phyloP scores from a whole-genome alignment of 2,888 invertebrate genomes.

The Barypeithes pellucidus region DNA sequence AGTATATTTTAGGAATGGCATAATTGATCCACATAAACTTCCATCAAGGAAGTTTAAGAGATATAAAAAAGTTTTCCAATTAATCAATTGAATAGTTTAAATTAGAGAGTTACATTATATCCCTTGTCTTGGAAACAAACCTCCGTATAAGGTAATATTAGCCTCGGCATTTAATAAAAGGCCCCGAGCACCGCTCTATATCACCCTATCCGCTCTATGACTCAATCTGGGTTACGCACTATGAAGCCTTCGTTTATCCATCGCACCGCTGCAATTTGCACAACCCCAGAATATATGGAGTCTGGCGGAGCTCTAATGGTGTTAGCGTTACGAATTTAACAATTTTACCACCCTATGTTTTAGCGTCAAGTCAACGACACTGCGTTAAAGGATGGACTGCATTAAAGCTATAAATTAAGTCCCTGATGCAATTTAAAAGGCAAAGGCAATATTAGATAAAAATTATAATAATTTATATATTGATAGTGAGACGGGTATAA shows the following conservation, averaged over 20 bases:
- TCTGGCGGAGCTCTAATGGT: slow-evolving; percentile 65
- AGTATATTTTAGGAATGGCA: too few relatives aligned
- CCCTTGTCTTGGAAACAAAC: slow-evolving; percentile 27
- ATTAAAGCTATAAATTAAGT: slow-evolving; percentile 30
- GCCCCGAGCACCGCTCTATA: slow-evolving; percentile 37
- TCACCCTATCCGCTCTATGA: slow-evolving; percentile 59
- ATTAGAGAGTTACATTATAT: neutral
- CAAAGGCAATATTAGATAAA: slow-evolving; percentile 25
- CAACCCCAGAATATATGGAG: slow-evolving; percentile 53
- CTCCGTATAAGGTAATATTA: slow-evolving; percentile 54
- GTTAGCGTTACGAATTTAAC: slow-evolving; percentile 73
- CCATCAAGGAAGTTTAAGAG: too few relatives aligned
- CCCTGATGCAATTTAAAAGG: slow-evolving; percentile 26
- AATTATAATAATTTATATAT: too few relatives aligned
- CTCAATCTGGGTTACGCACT: slow-evolving; percentile 72
- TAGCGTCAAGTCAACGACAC: slow-evolving; percentile 51
- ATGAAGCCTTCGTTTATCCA: slow-evolving; percentile 69
- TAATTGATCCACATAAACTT: too few relatives aligned
- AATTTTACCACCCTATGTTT: slow-evolving; percentile 54
- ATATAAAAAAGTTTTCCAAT: too few relatives aligned
- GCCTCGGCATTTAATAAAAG: slow-evolving; percentile 54
- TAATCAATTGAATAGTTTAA: neutral
- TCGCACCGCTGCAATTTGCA: slow-evolving; percentile 69
- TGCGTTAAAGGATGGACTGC: slow-evolving; percentile 32
- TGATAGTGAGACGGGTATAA: too few relatives aligned